Percentiles rank a stretch among this genome's conserved stretches.
phyloP scores from a whole-genome alignment of 1,140 invertebrate species.

The Penaeus vannamei region DNA sequence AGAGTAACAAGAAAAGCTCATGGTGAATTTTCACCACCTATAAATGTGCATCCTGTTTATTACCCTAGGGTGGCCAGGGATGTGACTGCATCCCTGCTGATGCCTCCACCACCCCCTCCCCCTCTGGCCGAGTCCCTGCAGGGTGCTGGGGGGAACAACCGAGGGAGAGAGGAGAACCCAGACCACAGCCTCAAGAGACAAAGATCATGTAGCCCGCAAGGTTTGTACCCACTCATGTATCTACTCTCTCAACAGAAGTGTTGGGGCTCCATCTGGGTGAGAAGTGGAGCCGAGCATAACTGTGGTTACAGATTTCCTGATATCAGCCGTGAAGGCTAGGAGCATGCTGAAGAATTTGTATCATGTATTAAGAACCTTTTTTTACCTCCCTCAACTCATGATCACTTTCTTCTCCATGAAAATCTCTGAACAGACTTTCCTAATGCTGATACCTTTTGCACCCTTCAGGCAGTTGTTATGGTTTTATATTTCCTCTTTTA shows the following conservation, averaged over 20 bases:
- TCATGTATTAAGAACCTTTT: slow-evolving; percentile 21
- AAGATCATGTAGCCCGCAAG: slow-evolving; percentile 63
- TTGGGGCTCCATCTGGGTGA: slow-evolving; percentile 26
- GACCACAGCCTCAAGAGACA: slow-evolving; percentile 59
- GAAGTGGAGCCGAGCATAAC: not conserved
- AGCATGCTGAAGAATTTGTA: slow-evolving; percentile 30
- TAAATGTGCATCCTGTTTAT: slow-evolving; percentile 62
- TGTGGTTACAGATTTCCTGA: slow-evolving; percentile 35
- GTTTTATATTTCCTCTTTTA: slow-evolving; percentile 41
- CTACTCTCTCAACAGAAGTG: slow-evolving; percentile 47
- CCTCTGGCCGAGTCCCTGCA: slow-evolving; percentile 41
- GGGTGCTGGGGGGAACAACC: slow-evolving; percentile 24
- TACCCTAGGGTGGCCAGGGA: slow-evolving; percentile 64
- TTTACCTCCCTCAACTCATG: slow-evolving; percentile 35
- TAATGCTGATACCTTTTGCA: slow-evolving; percentile 47
- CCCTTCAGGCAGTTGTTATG: slow-evolving; percentile 44
- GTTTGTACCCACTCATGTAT: slow-evolving; percentile 62
- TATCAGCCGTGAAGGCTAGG: slow-evolving; percentile 17
- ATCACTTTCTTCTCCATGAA: slow-evolving; percentile 43
- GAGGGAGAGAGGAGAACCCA: slow-evolving; percentile 51
- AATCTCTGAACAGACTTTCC: slow-evolving; percentile 32
- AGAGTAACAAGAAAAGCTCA: not conserved
- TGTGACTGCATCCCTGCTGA: slow-evolving; percentile 61
- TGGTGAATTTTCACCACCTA: slow-evolving; percentile 43
- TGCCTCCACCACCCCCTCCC: slow-evolving; percentile 61